Conservation (phyloP, 2,113 vertebrate genomes). For the Thomomys bottae region DNA sequence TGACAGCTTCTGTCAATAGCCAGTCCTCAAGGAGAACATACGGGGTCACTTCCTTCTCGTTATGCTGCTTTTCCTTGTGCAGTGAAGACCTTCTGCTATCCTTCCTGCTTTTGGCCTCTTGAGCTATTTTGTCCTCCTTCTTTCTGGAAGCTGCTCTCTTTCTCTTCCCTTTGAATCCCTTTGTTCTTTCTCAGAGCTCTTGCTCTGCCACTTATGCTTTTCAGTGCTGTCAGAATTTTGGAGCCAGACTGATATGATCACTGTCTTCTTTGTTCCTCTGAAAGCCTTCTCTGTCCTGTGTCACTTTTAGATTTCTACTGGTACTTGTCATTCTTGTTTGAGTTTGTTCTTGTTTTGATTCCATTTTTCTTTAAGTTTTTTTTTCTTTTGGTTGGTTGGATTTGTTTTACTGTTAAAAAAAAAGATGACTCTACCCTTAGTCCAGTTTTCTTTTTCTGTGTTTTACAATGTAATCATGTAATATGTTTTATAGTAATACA, state of each 20-base stretch:
- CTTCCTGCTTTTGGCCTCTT: neutral
- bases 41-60: neutral
- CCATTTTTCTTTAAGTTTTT: neutral
- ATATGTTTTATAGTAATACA: neutral
- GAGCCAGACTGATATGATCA: neutral
- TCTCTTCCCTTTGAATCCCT: neutral
- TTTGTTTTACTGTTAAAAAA: neutral
- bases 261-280: neutral
- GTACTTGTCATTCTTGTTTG: neutral
- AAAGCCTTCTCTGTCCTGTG: neutral
- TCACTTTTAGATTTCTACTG: neutral
- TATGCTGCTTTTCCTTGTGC: neutral
- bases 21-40: neutral
- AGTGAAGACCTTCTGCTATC: neutral
- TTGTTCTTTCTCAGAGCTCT: neutral
- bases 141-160: neutral
- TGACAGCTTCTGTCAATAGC: neutral
- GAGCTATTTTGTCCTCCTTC: neutral
- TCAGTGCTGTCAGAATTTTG: neutral
- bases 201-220: neutral
- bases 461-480: neutral
- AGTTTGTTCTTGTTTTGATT: slow-evolving; percentile 23
- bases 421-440: neutral
- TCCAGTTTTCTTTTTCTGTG: neutral
- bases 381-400: neutral